Conservation (phyloP, 2,113 vertebrate species). For the Phocoena phocoena region DNA sequence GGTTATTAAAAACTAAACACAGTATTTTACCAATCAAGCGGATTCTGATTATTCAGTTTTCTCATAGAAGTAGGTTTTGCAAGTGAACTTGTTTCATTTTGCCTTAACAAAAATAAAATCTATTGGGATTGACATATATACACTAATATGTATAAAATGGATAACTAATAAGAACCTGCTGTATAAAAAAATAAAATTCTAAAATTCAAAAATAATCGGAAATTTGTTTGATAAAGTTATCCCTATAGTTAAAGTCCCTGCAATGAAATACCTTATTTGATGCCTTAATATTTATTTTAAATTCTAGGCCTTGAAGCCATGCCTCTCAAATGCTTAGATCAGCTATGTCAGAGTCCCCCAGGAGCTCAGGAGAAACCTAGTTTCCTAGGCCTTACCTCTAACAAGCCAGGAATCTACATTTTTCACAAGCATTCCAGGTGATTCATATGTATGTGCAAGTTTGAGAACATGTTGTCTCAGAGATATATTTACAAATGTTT, state of each 20-base stretch:
- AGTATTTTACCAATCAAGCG: neutral
- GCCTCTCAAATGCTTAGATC: neutral
- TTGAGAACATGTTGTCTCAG: neutral
- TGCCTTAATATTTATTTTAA: neutral
- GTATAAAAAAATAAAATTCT: no score
- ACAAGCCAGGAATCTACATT: neutral
- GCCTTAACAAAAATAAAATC: neutral
- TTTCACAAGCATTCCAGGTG: neutral
- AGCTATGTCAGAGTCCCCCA: neutral
- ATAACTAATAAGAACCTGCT: no score
- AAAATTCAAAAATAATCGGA: neutral
- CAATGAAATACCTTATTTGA: neutral
- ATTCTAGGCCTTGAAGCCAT: neutral
- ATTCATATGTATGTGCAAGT: neutral
- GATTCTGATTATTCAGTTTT: neutral
- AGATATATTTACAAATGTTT: neutral
- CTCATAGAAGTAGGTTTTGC: neutral
- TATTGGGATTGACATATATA: no score
- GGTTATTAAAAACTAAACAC: neutral
- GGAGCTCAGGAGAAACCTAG: neutral
- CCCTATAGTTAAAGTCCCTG: neutral
- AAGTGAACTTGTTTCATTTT: neutral
- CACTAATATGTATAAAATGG: no score
- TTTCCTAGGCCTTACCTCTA: neutral
- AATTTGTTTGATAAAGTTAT: slow-evolving; percentile 32